Conservation (phyloP, 2,888 invertebrate species). For the Pyrocoelia pectoralis region DNA sequence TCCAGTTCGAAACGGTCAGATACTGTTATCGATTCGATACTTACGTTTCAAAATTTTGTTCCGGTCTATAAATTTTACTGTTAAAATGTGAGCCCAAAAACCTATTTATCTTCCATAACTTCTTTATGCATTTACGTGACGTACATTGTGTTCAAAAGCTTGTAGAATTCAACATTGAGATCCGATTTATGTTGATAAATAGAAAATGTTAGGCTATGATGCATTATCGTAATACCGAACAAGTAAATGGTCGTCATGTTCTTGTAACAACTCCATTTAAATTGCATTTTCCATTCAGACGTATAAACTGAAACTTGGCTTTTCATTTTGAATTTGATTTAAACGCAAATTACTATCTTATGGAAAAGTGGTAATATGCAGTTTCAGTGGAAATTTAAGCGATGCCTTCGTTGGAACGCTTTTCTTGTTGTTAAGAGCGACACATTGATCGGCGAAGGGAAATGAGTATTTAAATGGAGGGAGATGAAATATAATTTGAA, state of each 20-base stretch:
- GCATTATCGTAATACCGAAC: conserved; percentile 19
- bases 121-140: conserved; percentile 23
- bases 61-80: not conserved
- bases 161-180: conserved; percentile 15
- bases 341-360: not conserved
- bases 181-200: conserved; percentile 27
- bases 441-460: too few relatives aligned
- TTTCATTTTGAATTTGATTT: not conserved
- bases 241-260: conserved; percentile 21
- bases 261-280: conserved; percentile 24
- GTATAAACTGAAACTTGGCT: not conserved
- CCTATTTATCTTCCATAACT: conserved; percentile 12
- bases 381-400: not conserved
- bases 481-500: not conserved
- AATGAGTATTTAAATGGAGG: not conserved
- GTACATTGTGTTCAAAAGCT: conserved; percentile 17
- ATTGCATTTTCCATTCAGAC: conserved; percentile 10
- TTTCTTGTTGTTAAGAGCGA: too few relatives aligned
- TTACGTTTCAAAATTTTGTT: not conserved
- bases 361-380: too few relatives aligned
- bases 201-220: conserved; percentile 16
- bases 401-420: not conserved
- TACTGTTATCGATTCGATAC: too few relatives aligned
- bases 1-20: too few relatives aligned
- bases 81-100: not conserved